A percentile compares a stretch with the other conserved stretches of the same genome.
phyloP scores from a whole-genome alignment of 2,888 invertebrate species.

The Homarus gammarus region DNA sequence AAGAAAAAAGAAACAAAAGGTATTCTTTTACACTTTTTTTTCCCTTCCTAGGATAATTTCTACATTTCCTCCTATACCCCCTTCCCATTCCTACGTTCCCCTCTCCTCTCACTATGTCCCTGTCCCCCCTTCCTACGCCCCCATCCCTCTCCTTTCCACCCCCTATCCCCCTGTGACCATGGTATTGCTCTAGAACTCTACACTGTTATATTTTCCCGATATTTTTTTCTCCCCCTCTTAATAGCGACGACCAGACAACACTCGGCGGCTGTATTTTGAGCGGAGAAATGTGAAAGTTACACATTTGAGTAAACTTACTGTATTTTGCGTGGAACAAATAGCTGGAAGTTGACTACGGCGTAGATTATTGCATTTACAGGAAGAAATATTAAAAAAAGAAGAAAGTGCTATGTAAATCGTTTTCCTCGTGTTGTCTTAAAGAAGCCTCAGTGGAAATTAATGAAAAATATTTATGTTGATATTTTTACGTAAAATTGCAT shows the following conservation, averaged over 20 bases:
- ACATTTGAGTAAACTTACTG: slow-evolving; percentile 60
- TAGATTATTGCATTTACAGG: slow-evolving; percentile 60
- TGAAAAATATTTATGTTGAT: neutral
- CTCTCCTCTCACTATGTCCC: neutral
- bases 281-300: slow-evolving; percentile 55
- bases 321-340: slow-evolving; percentile 53
- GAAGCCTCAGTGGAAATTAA: neutral
- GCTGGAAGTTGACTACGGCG: slow-evolving; percentile 29
- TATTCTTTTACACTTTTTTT: too few species aligned
- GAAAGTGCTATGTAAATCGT: slow-evolving; percentile 51
- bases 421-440: slow-evolving; percentile 33
- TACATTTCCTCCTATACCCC: neutral
- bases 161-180: neutral
- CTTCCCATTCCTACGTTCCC: neutral
- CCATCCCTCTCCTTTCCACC: neutral
- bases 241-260: slow-evolving; percentile 23
- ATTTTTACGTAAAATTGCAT: neutral
- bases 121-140: neutral
- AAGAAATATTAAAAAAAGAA: slow-evolving; percentile 25
- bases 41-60: too few species aligned
- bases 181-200: slow-evolving; percentile 40
- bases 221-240: slow-evolving; percentile 6
- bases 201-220: slow-evolving; percentile 38
- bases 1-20: too few species aligned
- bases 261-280: slow-evolving; percentile 43